phyloP scores from a whole-genome alignment of 1,140 invertebrate genomes.

The Drosophila nebulosa region DNA sequence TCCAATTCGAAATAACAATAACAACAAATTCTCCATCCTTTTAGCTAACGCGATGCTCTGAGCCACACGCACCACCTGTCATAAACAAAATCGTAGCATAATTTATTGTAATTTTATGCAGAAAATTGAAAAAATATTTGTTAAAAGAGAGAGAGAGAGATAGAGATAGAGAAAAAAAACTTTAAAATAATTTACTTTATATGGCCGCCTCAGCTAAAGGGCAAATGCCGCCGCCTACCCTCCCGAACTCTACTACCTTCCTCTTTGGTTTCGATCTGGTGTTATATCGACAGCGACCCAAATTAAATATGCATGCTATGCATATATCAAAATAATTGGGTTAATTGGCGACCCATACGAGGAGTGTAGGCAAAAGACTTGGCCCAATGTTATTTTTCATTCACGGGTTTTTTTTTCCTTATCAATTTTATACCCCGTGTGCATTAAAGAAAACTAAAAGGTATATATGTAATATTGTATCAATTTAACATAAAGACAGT shows the following conservation, averaged over 20 bases:
- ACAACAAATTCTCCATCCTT: constrained; percentile 2
- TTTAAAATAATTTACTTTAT: constrained; percentile 26
- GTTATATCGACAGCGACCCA: constrained; percentile 17
- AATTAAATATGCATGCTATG: constrained; percentile 69
- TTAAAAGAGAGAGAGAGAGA: background rate
- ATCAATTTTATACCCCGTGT: background rate
- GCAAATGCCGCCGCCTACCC: background rate
- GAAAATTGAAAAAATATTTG: constrained; percentile 30
- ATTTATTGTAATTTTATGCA: constrained; percentile 70
- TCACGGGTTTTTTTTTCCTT: constrained; percentile 5
- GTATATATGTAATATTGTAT: too few relatives aligned
- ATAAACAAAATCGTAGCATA: constrained; percentile 64
- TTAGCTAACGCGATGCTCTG: background rate
- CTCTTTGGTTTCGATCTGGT: background rate
- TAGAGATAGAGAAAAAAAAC: constrained; percentile 14
- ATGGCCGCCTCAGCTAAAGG: background rate
- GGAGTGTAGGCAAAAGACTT: constrained; percentile 14
- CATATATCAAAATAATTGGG: constrained; percentile 74
- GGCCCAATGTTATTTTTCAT: constrained; percentile 33
- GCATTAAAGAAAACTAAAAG: background rate
- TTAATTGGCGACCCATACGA: constrained; percentile 52
- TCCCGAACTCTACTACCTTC: too few relatives aligned
- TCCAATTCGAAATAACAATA: constrained; percentile 21
- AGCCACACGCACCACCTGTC: constrained; percentile 58
- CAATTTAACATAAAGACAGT: too few relatives aligned